phyloP scores from a whole-genome alignment of 53 echinoderm and acorn worm species.

The Holothuria leucospilota region DNA sequence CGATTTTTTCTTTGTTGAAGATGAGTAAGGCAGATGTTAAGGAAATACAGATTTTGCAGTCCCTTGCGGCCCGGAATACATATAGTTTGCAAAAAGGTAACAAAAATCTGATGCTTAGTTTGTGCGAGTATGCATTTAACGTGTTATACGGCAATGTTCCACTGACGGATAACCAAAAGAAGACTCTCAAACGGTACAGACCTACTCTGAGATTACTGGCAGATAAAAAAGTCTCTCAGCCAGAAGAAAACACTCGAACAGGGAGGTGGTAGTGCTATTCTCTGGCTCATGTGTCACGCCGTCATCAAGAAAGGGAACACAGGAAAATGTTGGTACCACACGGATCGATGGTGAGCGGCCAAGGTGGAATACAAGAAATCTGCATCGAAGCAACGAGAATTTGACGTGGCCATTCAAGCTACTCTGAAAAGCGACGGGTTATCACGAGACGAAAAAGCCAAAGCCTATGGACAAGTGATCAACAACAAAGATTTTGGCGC shows the following conservation, averaged over 20 bases:
- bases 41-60: slow-evolving; percentile 14
- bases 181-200: slow-evolving; percentile 39
- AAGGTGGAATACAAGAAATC: too few species aligned
- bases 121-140: slow-evolving; percentile 45
- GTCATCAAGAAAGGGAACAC: not conserved
- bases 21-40: too few species aligned
- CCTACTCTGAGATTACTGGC: slow-evolving; percentile 29
- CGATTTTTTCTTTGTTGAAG: too few species aligned
- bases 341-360: too few species aligned
- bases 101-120: not conserved
- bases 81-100: slow-evolving; percentile 34
- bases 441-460: too few species aligned
- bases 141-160: slow-evolving; percentile 39
- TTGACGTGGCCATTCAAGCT: too few species aligned
- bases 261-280: not conserved
- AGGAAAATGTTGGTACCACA: too few species aligned
- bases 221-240: not conserved
- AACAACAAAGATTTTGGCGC: too few species aligned
- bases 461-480: too few species aligned
- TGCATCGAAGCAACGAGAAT: too few species aligned
- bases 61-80: slow-evolving; percentile 21
- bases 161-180: slow-evolving; percentile 27
- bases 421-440: too few species aligned
- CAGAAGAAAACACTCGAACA: slow-evolving; percentile 10
- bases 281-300: not conserved